phyloP scores from a whole-genome alignment of 2,888 invertebrate species.

The Coenonympha arcania region DNA sequence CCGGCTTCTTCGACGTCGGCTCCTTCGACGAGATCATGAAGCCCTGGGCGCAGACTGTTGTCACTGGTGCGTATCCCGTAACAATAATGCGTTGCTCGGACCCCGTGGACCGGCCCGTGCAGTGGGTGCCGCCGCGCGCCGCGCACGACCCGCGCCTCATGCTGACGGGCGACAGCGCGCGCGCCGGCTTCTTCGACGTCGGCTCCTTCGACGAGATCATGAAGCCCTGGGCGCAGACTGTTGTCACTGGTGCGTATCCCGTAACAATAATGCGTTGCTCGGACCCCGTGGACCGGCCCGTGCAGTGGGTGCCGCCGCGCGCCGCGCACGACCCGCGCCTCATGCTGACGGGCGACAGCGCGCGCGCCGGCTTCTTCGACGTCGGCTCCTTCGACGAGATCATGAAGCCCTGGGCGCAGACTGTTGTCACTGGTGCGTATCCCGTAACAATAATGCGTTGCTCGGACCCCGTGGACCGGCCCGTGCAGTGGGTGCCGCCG shows the following conservation, averaged over 20 bases:
- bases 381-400: conserved; percentile 91
- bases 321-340: conserved; percentile 95
- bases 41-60: conserved; percentile 98
- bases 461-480: conserved; percentile 86
- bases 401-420: conserved; percentile 98
- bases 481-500: conserved; percentile 89
- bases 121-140: conserved; percentile 89
- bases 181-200: conserved; percentile 90
- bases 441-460: conserved; percentile 75
- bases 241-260: conserved; percentile 77
- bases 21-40: conserved; percentile 95
- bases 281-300: conserved; percentile 89
- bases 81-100: conserved; percentile 81
- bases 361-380: conserved; percentile 89
- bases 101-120: conserved; percentile 87
- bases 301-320: conserved; percentile 90
- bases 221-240: conserved; percentile 98
- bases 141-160: conserved; percentile 97
- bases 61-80: conserved; percentile 69
- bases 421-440: conserved; percentile 82
- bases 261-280: conserved; percentile 76
- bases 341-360: conserved; percentile 83
- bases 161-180: conserved; percentile 78
- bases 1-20: conserved; percentile 93
- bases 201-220: conserved; percentile 95